Evolutionary conservation across 2,113 vertebrate species (phyloP).

Genomic region (Spheniscus mendiculus): DNA sequence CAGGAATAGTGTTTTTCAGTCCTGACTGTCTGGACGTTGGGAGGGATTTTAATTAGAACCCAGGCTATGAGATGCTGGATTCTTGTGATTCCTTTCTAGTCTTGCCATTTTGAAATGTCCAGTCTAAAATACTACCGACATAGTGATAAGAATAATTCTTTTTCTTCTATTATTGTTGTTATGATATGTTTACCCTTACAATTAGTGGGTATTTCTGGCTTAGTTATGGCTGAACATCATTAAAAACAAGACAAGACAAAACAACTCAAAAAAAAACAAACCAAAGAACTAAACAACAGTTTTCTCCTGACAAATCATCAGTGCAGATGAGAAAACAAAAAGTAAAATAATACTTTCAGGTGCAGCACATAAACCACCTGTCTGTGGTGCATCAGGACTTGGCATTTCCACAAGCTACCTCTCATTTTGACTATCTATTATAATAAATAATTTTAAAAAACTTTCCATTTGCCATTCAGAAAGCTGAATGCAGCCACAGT

Average conservation of each 20-base stretch:
- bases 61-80: background rate
- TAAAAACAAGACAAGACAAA: background rate
- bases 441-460: background rate
- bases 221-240: background rate
- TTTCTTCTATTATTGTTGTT: background rate
- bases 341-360: background rate
- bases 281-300: background rate
- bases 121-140: background rate
- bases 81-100: background rate
- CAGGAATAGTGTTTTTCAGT: background rate
- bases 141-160: background rate
- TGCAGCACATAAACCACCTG: background rate
- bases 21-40: background rate
- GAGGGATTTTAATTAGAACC: constrained; percentile 41
- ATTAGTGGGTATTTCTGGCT: background rate
- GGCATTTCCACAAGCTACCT: background rate
- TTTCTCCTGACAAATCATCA: background rate
- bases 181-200: background rate
- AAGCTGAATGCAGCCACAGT: background rate
- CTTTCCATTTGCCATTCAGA: background rate
- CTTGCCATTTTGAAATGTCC: background rate
- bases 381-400: background rate
- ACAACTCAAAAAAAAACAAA: background rate
- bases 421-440: background rate
- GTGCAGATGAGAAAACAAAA: background rate